Base-by-base conservation (phyloP, 2,888 invertebrate genomes). In the Doris montereyensis region DNA sequence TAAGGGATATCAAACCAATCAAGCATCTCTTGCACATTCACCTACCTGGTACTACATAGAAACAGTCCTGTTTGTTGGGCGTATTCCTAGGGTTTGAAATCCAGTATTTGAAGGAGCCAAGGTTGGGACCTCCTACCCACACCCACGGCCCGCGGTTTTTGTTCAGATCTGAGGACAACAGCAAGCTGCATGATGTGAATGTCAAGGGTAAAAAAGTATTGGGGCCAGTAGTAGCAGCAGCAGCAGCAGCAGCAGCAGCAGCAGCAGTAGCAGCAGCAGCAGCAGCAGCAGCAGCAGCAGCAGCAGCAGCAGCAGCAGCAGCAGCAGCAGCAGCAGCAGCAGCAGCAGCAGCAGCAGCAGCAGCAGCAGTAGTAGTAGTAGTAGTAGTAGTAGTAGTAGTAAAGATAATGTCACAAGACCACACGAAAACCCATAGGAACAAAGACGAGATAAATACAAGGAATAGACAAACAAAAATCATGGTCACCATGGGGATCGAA, bases 221-320 rank as follows among this genome's bases (percentile, higher is more conserved):
- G 52, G 52, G 28, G 24, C 21, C 8, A 72, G 24, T 41, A 41
- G 21, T 52, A 52, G 52, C 52, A 72, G 72, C 52, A 21, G 72
- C 58, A 57, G 73, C n/a, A 73, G 57, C 58, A 57, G 57, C 58
- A 73, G 73, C 58, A 57, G 57, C 58, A 57, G 73, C 58, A 57
- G 57, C 28, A 57, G 73, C 28, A 73, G 73, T 73, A 73, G 73
- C 58, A 41, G 17, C 8, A 1, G n/a, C 24, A 41, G 13, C 24
- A 4, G 8, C 24, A 57, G 5, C 57, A 52, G 57, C 57, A 26
- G 57, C 26, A 73, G 57, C 57, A 52, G 24, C 32, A 75, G n/a
- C 32, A 60, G 62, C 32, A 32, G 34, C 32, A 26, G 28, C 62
- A 8, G 34, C 62, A 28, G 13, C 34, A 28, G 24, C n/a, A 21